Evolutionary conservation across 2,797 vertebrate species (phyloP), one percentile per base, ranked within the genome.

Genomic region (Caiman crocodilus): DNA sequence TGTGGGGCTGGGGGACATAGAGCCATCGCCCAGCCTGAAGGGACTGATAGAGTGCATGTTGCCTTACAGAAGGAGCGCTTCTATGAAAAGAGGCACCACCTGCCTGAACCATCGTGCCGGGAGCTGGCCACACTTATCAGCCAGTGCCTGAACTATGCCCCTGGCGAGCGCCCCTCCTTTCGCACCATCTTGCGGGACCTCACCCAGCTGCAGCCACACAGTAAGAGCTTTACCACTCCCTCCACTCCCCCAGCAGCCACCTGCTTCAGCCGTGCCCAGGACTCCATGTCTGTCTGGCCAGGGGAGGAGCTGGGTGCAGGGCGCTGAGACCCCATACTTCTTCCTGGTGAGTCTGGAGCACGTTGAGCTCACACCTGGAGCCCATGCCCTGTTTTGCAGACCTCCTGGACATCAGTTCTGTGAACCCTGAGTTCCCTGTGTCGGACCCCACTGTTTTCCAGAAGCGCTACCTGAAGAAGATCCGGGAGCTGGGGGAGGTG

Each of bases 381-480:
- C 21, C 69, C 57, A 89, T 42, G 26, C 35, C 14, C 15, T 58
- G 13, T 10, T 28, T 60, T 92, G 3, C 97, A 99, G 99, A 98
- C 96, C 98, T 98, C 0, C 28, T 97, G 2, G 98, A 98, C 5
- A 97, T 99, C 76, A 95, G 97, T 3, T 96, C 98, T 1, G 97
- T 98, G 93, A 98, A 96, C 60, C 97, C 98, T 2, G 95, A 98
- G 1, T 95, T 95, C 5, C 95, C 96, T 0, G 94, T 95, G 6
- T 91, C 97, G 1, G 98, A 99, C 90, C 98, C 98, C 14, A 99
- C 98, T 1, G 88, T 99, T 56, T 99, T 99, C 95, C 98, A 98
- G 83, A 99, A 99, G 96, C 98, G 99, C 3, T 99, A 99, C 95
- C 97, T 99, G 96, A 99, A 98, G 91, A 99, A 98, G 95, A 98